Percentiles rank a stretch among this genome's conserved stretches.
Evolutionary conservation across 2,888 invertebrate genomes (phyloP).

Genomic region (Onthophagus sagittarius): DNA sequence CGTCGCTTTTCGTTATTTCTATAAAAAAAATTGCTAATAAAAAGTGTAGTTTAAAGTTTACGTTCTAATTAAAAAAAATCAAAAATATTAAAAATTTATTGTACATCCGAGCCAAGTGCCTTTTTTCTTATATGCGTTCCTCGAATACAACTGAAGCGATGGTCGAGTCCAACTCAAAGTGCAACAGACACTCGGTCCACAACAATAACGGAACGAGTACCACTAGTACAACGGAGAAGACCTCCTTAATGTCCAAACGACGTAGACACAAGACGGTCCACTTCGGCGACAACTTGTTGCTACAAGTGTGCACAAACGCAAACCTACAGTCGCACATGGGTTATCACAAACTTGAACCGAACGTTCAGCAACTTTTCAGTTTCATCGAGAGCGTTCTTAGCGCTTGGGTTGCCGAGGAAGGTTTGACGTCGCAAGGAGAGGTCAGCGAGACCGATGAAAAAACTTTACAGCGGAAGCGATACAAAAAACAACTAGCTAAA

Average conservation of each 20-base stretch:
- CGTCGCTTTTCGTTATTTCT: background rate
- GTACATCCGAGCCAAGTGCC: background rate
- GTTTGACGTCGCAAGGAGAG: slow-evolving; percentile 68
- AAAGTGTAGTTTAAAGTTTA: slow-evolving; percentile 1
- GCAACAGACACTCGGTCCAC: slow-evolving; percentile 40
- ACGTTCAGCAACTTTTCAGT: slow-evolving; percentile 76
- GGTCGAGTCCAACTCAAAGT: slow-evolving; percentile 48
- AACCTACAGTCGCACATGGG: slow-evolving; percentile 51
- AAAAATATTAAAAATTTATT: background rate
- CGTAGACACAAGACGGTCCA: slow-evolving; percentile 75
- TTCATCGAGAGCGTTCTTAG: slow-evolving; percentile 77
- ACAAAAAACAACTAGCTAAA: slow-evolving; percentile 61
- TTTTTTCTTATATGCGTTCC: background rate
- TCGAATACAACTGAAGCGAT: slow-evolving; percentile 31
- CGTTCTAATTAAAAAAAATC: slow-evolving; percentile 14
- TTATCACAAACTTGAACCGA: slow-evolving; percentile 61
- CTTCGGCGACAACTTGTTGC: slow-evolving; percentile 70
- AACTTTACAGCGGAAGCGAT: slow-evolving; percentile 55
- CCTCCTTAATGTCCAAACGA: slow-evolving; percentile 57
- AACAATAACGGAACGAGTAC: slow-evolving; percentile 37
- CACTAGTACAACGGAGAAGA: slow-evolving; percentile 34
- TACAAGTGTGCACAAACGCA: slow-evolving; percentile 71
- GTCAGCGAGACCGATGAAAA: slow-evolving; percentile 72
- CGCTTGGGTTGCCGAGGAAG: slow-evolving; percentile 73
- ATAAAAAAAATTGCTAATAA: background rate